These are phyloP conservation scores for Cheilosia scutellata DNA, from an alignment of 2,888 invertebrate species.

Conservation along the genomic window DNA sequence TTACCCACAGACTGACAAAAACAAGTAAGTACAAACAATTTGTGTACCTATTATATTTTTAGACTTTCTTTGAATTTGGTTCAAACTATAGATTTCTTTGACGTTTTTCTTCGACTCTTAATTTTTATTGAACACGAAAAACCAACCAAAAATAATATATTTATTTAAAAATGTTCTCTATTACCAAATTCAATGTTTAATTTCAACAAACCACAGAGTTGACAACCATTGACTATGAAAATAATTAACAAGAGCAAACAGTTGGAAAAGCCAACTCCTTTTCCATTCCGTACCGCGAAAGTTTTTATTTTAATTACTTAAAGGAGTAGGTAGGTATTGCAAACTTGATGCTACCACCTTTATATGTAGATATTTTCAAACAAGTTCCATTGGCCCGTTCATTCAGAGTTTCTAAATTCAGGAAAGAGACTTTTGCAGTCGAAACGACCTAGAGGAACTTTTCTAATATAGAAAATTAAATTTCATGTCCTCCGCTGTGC, in stretches of 20 bases:
- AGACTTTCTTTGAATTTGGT: too few species aligned
- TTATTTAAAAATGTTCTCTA: background rate
- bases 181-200: constrained; percentile 37
- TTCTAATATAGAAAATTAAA: constrained; percentile 68
- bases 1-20: too few species aligned
- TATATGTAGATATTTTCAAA: background rate
- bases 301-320: constrained; percentile 46
- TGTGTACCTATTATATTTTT: too few species aligned
- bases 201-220: constrained; percentile 6
- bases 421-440: background rate
- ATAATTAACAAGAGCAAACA: constrained; percentile 29
- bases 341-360: constrained; percentile 28
- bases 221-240: constrained; percentile 36
- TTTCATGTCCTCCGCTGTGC: constrained; percentile 51
- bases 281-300: background rate
- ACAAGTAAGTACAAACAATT: too few species aligned
- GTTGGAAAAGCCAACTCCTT: background rate
- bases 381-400: background rate
- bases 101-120: background rate
- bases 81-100: too few species aligned
- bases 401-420: background rate
- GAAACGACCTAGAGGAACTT: constrained; percentile 42
- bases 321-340: constrained; percentile 10
- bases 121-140: too few species aligned
- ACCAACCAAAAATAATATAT: background rate